phyloP scores from a whole-genome alignment of 2,888 invertebrate genomes.

The Charanyca ferruginea region DNA sequence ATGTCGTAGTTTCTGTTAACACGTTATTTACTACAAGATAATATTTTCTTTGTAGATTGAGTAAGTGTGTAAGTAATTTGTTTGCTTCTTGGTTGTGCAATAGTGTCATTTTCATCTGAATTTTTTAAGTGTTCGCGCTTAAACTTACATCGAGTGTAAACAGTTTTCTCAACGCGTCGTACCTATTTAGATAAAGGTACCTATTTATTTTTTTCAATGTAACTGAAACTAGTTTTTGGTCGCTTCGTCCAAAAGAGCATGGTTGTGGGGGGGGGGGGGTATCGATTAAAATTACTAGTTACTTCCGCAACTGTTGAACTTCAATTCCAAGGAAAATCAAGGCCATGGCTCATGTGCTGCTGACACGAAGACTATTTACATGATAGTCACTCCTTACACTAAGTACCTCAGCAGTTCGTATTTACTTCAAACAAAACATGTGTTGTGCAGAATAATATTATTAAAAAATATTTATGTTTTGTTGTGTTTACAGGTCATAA shows the following conservation, averaged over 20 bases:
- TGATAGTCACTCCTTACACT: background rate
- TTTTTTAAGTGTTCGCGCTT: too few species aligned
- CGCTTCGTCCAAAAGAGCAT: too few species aligned
- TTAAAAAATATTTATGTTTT: slow-evolving; percentile 20
- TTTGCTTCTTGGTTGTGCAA: too few species aligned
- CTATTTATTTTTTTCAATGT: too few species aligned
- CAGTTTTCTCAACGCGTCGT: too few species aligned
- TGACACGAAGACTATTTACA: background rate
- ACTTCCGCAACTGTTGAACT: background rate
- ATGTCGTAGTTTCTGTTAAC: too few species aligned
- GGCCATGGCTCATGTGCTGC: background rate
- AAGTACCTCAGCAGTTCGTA: background rate
- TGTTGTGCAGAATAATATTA: slow-evolving; percentile 26
- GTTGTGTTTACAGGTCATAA: background rate
- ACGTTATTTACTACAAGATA: background rate
- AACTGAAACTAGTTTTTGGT: too few species aligned
- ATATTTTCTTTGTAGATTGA: background rate
- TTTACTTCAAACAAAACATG: slow-evolving; percentile 14
- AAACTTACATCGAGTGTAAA: too few species aligned
- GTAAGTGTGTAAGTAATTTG: too few species aligned
- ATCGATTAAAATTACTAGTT: slow-evolving; percentile 1
- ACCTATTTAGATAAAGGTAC: too few species aligned
- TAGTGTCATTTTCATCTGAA: too few species aligned
- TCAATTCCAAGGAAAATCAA: background rate
- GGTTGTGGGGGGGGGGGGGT: too few species aligned